A percentile compares a stretch with the other conserved stretches of the same genome.
Conservation (phyloP, 2,113 vertebrate species). For the Chaetorhynchus papuensis region DNA sequence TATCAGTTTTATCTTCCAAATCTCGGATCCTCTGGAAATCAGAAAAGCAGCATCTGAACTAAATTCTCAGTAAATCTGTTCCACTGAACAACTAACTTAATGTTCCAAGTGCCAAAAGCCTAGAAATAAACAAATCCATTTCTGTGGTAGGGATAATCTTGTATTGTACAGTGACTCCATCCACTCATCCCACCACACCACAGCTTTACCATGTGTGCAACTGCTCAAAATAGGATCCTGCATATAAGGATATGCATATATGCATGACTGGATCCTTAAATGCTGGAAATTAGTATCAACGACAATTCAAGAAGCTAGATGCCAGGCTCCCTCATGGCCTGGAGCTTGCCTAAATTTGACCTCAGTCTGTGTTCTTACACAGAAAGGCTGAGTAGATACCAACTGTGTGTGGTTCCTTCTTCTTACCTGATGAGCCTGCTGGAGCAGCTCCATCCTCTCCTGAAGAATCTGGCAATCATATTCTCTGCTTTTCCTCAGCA, state of each 20-base stretch:
- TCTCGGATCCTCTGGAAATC: constrained; percentile 91
- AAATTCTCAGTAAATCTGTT: neutral
- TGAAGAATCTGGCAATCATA: constrained; percentile 97
- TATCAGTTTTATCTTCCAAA: constrained; percentile 97
- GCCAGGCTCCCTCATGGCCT: neutral
- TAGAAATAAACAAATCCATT: neutral
- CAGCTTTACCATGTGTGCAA: neutral
- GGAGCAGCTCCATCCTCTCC: constrained; percentile 96
- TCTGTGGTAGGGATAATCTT: neutral
- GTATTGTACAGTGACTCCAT: neutral
- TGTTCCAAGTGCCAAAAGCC: neutral
- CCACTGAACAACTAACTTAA: neutral
- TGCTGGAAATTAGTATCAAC: neutral
- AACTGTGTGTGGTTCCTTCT: neutral
- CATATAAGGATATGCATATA: neutral
- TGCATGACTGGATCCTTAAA: neutral
- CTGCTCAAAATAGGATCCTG: neutral
- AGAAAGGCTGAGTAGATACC: neutral
- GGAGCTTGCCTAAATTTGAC: neutral
- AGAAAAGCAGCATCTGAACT: neutral
- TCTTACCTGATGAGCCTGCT: constrained; percentile 94
- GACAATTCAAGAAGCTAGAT: neutral
- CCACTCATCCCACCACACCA: neutral
- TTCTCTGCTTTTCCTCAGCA: constrained; percentile 96
- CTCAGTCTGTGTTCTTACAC: neutral